Evolutionary conservation across 2,888 invertebrate species (phyloP), one percentile per base, ranked within the genome.

Genomic region (Lasioglossum malachurum): DNA sequence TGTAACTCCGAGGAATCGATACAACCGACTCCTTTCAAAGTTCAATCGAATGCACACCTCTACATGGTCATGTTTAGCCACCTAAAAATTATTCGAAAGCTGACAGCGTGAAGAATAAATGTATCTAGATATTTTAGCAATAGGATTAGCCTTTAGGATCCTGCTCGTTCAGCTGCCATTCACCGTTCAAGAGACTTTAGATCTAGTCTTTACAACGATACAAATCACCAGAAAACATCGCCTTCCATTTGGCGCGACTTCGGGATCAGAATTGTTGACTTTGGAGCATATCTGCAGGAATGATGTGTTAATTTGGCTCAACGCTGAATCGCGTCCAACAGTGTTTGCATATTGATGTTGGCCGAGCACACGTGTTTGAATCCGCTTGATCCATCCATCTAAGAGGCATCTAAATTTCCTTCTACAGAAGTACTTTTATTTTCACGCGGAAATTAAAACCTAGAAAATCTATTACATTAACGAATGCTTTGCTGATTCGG

Each of bases 311-410:
- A 69, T 44, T 67, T 44, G 38, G 49, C 38, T 19, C 0, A 27
- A 69, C 31, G 69, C 49, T 69, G 69, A 77, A n/a, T 10, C 16
- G 69, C 67, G 49, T 77, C 77, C 64, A 38, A 69, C n/a, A 23
- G 49, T 77, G 69, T 77, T 77, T 69, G 67, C 49, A n/a, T 38
- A n/a, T 46, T 46, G 35, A 31, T 73, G 60, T 73, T 60, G 60
- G 44, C n/a, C 27, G 41, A 12, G n/a, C 4, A 41, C 35, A n/a
- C 5, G 14, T 7, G 16, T 35, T 53, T 8, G 35, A 27, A 31
- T 60, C 60, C 60, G 12, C 60, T 53, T 2, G 16, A 67, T 67
- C 31, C 1, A 8, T 23, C 2, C 8, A 8, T 23, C 49, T 23
- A 53, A 53, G 23, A 23, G 0, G 49, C 23, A 23, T 53, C 53